Evolutionary conservation across 2,113 vertebrate genomes (phyloP).

Genomic region (Craseonycteris thonglongyai): DNA sequence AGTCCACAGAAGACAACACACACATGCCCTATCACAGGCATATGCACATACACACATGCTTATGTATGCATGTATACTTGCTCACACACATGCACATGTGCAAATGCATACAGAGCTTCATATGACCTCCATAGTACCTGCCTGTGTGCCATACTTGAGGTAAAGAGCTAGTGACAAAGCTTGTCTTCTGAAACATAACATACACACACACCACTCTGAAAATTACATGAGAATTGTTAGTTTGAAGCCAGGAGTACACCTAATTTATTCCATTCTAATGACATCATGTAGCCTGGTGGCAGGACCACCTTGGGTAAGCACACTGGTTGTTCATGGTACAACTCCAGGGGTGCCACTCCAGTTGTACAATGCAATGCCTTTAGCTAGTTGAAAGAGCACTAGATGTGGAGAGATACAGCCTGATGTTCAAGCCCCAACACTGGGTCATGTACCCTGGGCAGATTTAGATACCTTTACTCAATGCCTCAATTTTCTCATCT

Average conservation of each 20-base stretch:
- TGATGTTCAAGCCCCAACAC: neutral
- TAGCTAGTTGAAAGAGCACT: neutral
- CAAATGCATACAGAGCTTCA: neutral
- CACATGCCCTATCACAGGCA: neutral
- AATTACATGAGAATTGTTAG: neutral
- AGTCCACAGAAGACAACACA: neutral
- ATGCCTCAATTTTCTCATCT: neutral
- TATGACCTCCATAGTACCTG: neutral
- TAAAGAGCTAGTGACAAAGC: neutral
- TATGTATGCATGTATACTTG: too few relatives aligned
- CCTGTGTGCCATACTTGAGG: neutral
- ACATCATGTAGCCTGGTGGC: neutral
- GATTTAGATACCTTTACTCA: neutral
- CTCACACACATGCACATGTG: neutral
- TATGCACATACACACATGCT: too few relatives aligned
- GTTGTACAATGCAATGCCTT: neutral
- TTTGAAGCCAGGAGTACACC: neutral
- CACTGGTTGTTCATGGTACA: neutral
- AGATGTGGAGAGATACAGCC: neutral
- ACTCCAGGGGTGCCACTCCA: neutral
- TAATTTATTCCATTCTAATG: neutral
- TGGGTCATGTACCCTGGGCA: neutral
- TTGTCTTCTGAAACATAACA: neutral
- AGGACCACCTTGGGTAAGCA: neutral
- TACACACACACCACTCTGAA: neutral